Base-by-base conservation (phyloP, 1,140 invertebrate species). In the Aphaenogaster ashmeadi region DNA sequence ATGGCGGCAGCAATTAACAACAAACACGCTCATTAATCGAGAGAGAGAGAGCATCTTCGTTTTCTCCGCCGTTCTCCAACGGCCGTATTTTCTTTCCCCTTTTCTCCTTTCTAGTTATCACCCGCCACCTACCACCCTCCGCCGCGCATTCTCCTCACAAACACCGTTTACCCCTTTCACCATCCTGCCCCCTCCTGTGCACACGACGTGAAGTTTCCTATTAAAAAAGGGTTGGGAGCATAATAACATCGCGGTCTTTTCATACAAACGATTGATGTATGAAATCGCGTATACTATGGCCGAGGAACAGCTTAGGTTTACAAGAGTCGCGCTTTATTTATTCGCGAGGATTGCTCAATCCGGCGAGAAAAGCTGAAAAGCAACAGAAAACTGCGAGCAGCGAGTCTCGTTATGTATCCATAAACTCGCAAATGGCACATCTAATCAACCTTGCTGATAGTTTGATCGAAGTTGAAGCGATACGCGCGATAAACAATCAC, bases 21-120 rank as follows among this genome's bases (percentile, higher is more conserved):
- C 95, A 95, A 95, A 95, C 95, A 95, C 94, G 94, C 94, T 95
- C 95, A 95, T 95, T 95, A 95, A 95, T 95, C 93, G 95, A 93
- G 90, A 93, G 95, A 93, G 66, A 71, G 72, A 75, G 90, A 93
- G 92, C 90, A 91, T 93, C 89, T 89, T 92, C 90, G 67, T 69
- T 77, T 66, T 86, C 89, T 72, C 84, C 69, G 71, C 69, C 83
- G 41, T 78, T 83, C 69, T 88, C 77, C 52, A 75, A 54, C 44
- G 64, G 15, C 38, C 38, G 71, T 79, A 58, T 86, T 79, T 80
- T 87, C 71, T 38, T 69, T 77, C 44, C 54, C 44, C 86, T 89
- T 91, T 75, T 50, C 47, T 71, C 47, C 18, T 72, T 86, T 56
- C 18, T 78, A 62, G 58, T 47, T n/a, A 38, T 66, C 56, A 21